These are phyloP conservation scores for Drosophila pseudoananassae DNA, from an alignment of 1,140 invertebrate genomes.

Conservation along the genomic window DNA sequence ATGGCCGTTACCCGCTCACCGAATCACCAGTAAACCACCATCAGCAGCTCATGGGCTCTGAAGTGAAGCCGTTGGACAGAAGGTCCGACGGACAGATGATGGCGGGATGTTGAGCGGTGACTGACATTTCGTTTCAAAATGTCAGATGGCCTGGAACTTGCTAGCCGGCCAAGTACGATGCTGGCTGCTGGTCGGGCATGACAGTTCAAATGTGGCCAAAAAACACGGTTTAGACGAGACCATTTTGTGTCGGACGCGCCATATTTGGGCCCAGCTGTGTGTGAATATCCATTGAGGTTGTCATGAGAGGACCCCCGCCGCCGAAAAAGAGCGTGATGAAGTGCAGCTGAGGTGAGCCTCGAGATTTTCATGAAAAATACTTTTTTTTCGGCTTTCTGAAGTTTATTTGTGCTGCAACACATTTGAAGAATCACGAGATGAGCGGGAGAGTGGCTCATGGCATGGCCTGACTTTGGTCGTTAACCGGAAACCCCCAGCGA, in stretches of 20 bases:
- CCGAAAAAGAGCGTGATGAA: slow-evolving; percentile 63
- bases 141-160: slow-evolving; percentile 65
- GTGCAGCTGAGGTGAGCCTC: slow-evolving; percentile 60
- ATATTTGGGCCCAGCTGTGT: slow-evolving; percentile 64
- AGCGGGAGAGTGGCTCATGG: slow-evolving; percentile 15
- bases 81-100: slow-evolving; percentile 18
- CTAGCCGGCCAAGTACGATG: slow-evolving; percentile 27
- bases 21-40: slow-evolving; percentile 29
- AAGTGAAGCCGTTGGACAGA: slow-evolving; percentile 50
- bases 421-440: slow-evolving; percentile 52
- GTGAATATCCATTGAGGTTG: slow-evolving; percentile 73
- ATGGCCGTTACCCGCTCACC: slow-evolving; percentile 47
- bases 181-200: slow-evolving; percentile 44
- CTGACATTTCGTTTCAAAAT: slow-evolving; percentile 80
- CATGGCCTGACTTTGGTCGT: slow-evolving; percentile 18
- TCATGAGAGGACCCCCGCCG: slow-evolving; percentile 48
- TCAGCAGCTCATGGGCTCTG: slow-evolving; percentile 56
- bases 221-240: slow-evolving; percentile 50
- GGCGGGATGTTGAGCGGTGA: slow-evolving; percentile 55
- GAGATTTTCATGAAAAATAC: slow-evolving; percentile 15
- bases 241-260: slow-evolving; percentile 67
- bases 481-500: slow-evolving; percentile 77
- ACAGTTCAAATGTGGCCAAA: slow-evolving; percentile 72
- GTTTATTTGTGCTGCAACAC: slow-evolving; percentile 64
- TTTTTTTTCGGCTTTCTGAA: slow-evolving; percentile 19